A percentile compares a stretch with the other conserved stretches of the same genome.
phyloP scores from a whole-genome alignment of 1,140 invertebrate genomes.

The Hylaeus anthracinus region DNA sequence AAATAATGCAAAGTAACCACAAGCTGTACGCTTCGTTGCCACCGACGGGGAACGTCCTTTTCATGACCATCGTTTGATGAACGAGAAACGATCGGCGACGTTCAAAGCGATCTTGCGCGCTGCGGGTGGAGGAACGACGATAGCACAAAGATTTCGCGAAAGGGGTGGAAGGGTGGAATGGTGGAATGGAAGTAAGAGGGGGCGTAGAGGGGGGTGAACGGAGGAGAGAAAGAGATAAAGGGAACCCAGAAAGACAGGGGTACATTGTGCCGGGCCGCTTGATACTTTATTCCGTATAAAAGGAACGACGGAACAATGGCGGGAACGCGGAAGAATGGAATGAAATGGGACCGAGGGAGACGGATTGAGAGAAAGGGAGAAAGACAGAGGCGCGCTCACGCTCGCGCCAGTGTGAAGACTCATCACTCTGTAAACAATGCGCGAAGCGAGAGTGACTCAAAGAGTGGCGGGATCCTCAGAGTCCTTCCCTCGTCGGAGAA shows the following conservation, averaged over 20 bases:
- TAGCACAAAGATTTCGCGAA: slow-evolving; percentile 62
- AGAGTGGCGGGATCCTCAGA: slow-evolving; percentile 69
- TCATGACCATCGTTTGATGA: slow-evolving; percentile 21
- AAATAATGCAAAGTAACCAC: background rate
- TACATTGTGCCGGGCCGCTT: slow-evolving; percentile 77
- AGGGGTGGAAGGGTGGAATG: slow-evolving; percentile 29
- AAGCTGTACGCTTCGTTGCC: background rate
- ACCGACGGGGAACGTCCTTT: slow-evolving; percentile 18
- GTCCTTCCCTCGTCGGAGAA: slow-evolving; percentile 53
- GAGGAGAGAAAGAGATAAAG: slow-evolving; percentile 70
- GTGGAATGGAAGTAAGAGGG: slow-evolving; percentile 18
- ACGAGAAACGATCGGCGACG: slow-evolving; percentile 54
- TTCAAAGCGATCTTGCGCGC: slow-evolving; percentile 55
- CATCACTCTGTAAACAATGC: slow-evolving; percentile 80
- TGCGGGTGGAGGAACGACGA: slow-evolving; percentile 37
- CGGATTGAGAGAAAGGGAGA: slow-evolving; percentile 60
- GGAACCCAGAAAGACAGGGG: slow-evolving; percentile 69
- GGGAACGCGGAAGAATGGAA: slow-evolving; percentile 78
- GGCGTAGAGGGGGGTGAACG: slow-evolving; percentile 7
- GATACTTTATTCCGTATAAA: slow-evolving; percentile 80
- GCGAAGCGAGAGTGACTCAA: slow-evolving; percentile 72
- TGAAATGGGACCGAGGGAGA: slow-evolving; percentile 75
- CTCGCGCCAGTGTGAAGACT: slow-evolving; percentile 78
- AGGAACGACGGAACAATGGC: slow-evolving; percentile 78
- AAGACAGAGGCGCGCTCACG: slow-evolving; percentile 56